Conservation (phyloP, 1,140 invertebrate species). For the Drosophila kikkawai region DNA sequence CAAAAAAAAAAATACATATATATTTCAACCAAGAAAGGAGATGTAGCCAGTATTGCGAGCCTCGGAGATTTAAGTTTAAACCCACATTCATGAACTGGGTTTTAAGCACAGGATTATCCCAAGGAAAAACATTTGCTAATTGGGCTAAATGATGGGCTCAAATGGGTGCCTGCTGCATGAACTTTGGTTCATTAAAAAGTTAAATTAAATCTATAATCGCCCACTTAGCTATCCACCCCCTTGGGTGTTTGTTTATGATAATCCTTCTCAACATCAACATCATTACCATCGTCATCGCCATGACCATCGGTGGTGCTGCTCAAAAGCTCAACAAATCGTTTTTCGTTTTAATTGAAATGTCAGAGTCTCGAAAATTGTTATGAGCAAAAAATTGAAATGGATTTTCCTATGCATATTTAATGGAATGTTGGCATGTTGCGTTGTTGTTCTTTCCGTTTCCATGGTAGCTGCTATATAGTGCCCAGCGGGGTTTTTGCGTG, state of each 20-base stretch:
- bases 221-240: constrained; percentile 5
- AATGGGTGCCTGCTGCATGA: constrained; percentile 20
- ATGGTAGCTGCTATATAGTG: constrained; percentile 8
- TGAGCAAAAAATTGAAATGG: constrained; percentile 38
- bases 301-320: constrained; percentile 11
- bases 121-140: constrained; percentile 45
- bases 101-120: constrained; percentile 9
- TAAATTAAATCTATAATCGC: constrained; percentile 70
- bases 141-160: constrained; percentile 47
- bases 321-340: constrained; percentile 45
- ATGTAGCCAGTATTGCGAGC: neutral
- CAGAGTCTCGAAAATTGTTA: constrained; percentile 57
- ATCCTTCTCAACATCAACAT: constrained; percentile 36
- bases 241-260: constrained; percentile 18
- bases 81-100: neutral
- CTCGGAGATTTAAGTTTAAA: neutral
- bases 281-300: constrained; percentile 14
- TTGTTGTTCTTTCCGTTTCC: constrained; percentile 15
- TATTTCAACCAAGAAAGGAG: neutral
- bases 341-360: constrained; percentile 62
- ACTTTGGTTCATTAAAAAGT: constrained; percentile 70
- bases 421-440: constrained; percentile 41
- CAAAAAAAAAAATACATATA: constrained; percentile 1
- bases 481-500: constrained; percentile 17
- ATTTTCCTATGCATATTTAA: constrained; percentile 56